Evolutionary conservation across 2,888 invertebrate species (phyloP).

Genomic region (Synanthedon andrenaeformis): DNA sequence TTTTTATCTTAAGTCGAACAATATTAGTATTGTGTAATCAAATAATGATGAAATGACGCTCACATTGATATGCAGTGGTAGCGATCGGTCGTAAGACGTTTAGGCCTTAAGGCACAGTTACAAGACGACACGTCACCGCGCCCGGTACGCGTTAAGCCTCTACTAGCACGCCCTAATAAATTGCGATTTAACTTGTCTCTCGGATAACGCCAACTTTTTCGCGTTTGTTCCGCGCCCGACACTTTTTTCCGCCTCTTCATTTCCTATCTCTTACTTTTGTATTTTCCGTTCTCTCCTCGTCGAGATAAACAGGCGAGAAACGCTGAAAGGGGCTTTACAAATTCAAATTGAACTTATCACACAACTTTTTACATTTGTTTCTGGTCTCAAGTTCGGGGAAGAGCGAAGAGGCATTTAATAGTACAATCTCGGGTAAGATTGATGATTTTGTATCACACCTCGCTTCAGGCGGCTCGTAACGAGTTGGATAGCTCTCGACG

Average conservation of each 20-base stretch:
- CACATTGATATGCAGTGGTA: conserved; percentile 13
- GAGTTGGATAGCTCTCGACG: conserved; percentile 64
- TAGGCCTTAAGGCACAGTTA: conserved; percentile 7
- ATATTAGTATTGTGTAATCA: not conserved
- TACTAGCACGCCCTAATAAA: conserved; percentile 66
- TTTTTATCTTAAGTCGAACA: not conserved
- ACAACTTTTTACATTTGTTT: conserved; percentile 72
- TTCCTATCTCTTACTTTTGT: conserved; percentile 72
- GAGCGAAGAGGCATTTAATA: conserved; percentile 70
- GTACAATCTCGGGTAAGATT: conserved; percentile 69
- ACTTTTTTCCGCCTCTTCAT: conserved; percentile 71
- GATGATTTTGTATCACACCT: conserved; percentile 72
- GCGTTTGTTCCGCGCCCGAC: conserved; percentile 68
- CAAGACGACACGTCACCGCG: not conserved
- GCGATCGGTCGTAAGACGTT: conserved; percentile 8
- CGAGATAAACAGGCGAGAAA: conserved; percentile 70
- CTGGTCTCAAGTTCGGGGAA: conserved; percentile 66
- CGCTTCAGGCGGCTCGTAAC: conserved; percentile 69
- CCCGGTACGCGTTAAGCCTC: conserved; percentile 41
- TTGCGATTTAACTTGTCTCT: conserved; percentile 70
- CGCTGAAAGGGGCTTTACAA: conserved; percentile 71
- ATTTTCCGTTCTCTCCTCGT: conserved; percentile 64
- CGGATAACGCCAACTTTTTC: conserved; percentile 69
- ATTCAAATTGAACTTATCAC: conserved; percentile 72
- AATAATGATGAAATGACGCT: conserved; percentile 10